Conservation (phyloP, 35 echinoderm and acorn worm genomes). For the Nesometra sesokonis region DNA sequence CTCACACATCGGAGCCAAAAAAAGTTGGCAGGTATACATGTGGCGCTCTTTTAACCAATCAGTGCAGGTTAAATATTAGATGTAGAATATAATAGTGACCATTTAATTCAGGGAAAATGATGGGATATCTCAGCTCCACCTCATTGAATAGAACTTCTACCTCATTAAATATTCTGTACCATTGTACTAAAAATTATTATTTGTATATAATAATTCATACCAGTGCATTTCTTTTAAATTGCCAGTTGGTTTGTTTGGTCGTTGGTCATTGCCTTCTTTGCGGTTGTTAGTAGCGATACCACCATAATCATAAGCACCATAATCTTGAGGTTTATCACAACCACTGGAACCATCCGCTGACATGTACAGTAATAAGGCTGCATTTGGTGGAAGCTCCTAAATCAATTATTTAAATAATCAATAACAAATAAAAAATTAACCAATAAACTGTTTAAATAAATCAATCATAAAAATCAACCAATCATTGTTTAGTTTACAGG, state of each 20-base stretch:
- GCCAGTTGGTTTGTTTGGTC: conserved; percentile 33
- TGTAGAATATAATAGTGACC: too few relatives aligned
- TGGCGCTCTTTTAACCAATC: too few relatives aligned
- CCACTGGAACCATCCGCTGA: conserved; percentile 72
- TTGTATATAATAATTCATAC: too few relatives aligned
- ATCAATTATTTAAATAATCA: background rate
- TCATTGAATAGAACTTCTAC: too few relatives aligned
- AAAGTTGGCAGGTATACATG: too few relatives aligned
- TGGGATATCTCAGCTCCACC: too few relatives aligned
- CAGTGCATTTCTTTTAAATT: conserved; percentile 89
- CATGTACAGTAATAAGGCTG: conserved; percentile 67
- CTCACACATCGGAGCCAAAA: too few relatives aligned
- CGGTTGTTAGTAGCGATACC: conserved; percentile 78
- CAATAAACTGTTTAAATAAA: background rate
- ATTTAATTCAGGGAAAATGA: too few relatives aligned
- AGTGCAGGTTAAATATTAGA: too few relatives aligned
- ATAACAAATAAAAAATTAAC: background rate
- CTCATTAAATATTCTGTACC: too few relatives aligned
- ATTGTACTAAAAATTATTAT: too few relatives aligned
- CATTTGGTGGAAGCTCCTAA: conserved; percentile 86
- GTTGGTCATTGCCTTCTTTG: conserved; percentile 48
- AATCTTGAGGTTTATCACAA: conserved; percentile 32
- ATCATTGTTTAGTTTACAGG: too few relatives aligned
- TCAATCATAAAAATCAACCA: background rate
- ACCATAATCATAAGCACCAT: conserved; percentile 68